Evolutionary conservation across 2,113 vertebrate genomes (phyloP).

Genomic region (Trachemys scripta): DNA sequence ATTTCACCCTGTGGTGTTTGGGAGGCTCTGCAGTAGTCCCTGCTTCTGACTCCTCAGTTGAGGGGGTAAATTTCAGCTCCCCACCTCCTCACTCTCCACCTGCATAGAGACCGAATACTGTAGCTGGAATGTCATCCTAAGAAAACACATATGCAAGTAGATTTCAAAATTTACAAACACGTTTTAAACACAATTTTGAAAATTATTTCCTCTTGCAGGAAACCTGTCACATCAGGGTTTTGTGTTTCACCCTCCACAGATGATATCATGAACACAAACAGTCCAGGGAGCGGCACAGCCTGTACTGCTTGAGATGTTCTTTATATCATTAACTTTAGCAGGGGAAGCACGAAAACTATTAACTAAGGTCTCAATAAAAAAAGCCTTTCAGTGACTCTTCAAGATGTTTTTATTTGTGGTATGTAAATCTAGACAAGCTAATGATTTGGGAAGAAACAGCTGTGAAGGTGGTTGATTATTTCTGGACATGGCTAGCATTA

Average conservation of each 20-base stretch:
- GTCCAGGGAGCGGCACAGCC: not conserved
- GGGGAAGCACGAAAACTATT: not conserved
- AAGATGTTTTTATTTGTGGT: not conserved
- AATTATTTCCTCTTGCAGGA: not conserved
- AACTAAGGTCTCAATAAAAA: not conserved
- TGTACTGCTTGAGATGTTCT: not conserved
- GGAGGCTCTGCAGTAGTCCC: not conserved
- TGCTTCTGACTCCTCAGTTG: not conserved
- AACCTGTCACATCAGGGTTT: not conserved
- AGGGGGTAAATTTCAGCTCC: not conserved
- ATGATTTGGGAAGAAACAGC: not conserved
- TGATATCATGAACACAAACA: not conserved
- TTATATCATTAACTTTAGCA: not conserved
- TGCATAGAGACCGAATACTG: not conserved
- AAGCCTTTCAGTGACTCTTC: not conserved
- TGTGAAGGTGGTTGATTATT: not conserved
- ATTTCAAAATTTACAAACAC: not conserved
- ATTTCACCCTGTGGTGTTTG: not conserved
- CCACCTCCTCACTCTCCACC: not conserved
- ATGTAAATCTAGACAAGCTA: not conserved
- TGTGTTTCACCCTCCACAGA: not conserved
- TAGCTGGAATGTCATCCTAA: not conserved
- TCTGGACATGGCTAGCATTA: not conserved
- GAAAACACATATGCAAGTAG: not conserved
- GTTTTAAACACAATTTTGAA: not conserved